Evolutionary conservation across 1,140 invertebrate species (phyloP).

Genomic region (Zaprionus kolodkinae): DNA sequence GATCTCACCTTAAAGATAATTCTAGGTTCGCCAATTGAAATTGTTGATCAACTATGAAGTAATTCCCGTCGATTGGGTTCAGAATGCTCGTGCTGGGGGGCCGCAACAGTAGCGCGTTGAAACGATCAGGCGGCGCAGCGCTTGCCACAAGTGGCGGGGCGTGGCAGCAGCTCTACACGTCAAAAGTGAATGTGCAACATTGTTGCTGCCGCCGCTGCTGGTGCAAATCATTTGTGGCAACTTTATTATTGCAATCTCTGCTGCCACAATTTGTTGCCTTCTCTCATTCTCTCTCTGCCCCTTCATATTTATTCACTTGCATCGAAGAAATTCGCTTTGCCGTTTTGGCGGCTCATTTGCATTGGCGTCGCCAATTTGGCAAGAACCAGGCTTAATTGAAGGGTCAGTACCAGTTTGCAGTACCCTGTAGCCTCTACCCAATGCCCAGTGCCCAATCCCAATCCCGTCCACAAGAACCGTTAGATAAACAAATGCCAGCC

Average conservation of each 20-base stretch:
- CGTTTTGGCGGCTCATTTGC: constrained; percentile 53
- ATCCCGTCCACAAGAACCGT: constrained; percentile 27
- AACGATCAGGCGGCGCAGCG: constrained; percentile 20
- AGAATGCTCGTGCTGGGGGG: constrained; percentile 2
- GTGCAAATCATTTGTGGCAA: constrained; percentile 32
- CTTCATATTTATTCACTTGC: constrained; percentile 54
- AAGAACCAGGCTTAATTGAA: constrained; percentile 55
- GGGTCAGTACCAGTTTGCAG: constrained; percentile 24
- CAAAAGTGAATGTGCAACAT: constrained; percentile 76
- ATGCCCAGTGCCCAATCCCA: constrained; percentile 31
- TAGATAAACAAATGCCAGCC: constrained; percentile 57
- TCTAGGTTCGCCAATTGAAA: neutral
- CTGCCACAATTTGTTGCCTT: constrained; percentile 21
- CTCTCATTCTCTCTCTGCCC: neutral
- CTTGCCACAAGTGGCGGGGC: constrained; percentile 59
- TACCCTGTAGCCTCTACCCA: too few relatives aligned
- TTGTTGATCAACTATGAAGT: neutral
- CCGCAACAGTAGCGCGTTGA: constrained; percentile 48
- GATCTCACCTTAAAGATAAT: neutral
- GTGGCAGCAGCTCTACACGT: constrained; percentile 49
- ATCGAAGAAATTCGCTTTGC: constrained; percentile 52
- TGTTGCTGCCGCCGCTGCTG: constrained; percentile 36
- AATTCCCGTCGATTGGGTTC: neutral
- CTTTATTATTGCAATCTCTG: constrained; percentile 36
- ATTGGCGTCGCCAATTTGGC: constrained; percentile 49